Conservation (phyloP, 2,888 invertebrate genomes). For the Rapana venosa region DNA sequence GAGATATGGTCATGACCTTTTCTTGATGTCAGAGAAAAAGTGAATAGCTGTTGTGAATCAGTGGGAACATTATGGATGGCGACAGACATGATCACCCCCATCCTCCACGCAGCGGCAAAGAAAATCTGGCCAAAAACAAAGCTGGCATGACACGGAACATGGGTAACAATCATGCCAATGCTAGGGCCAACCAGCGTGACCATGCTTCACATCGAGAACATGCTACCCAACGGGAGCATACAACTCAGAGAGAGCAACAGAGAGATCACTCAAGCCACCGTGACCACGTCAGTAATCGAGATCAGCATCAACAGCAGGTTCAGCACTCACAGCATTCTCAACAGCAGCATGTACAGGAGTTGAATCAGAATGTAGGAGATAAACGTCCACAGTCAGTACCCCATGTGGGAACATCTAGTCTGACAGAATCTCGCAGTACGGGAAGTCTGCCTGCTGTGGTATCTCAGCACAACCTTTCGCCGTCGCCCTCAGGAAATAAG, state of each 20-base stretch:
- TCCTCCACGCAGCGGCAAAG: constrained; percentile 38
- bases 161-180: constrained; percentile 41
- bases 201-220: constrained; percentile 33
- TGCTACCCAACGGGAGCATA: neutral
- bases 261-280: neutral
- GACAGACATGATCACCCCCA: constrained; percentile 43
- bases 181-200: constrained; percentile 42
- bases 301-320: constrained; percentile 12
- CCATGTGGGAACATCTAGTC: constrained; percentile 8
- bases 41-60: constrained; percentile 9
- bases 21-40: neutral
- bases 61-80: constrained; percentile 41
- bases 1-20: neutral
- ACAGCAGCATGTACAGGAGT: constrained; percentile 5
- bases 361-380: neutral
- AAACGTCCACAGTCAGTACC: neutral
- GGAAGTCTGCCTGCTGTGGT: constrained; percentile 27
- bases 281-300: neutral
- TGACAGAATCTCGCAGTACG: constrained; percentile 30
- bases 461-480: constrained; percentile 22
- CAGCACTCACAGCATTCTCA: constrained; percentile 6
- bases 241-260: neutral
- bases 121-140: constrained; percentile 42
- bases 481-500: constrained; percentile 13
- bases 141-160: constrained; percentile 41